Conservation (phyloP, 1,140 invertebrate genomes). For the Ceratoteleas bidentatus region DNA sequence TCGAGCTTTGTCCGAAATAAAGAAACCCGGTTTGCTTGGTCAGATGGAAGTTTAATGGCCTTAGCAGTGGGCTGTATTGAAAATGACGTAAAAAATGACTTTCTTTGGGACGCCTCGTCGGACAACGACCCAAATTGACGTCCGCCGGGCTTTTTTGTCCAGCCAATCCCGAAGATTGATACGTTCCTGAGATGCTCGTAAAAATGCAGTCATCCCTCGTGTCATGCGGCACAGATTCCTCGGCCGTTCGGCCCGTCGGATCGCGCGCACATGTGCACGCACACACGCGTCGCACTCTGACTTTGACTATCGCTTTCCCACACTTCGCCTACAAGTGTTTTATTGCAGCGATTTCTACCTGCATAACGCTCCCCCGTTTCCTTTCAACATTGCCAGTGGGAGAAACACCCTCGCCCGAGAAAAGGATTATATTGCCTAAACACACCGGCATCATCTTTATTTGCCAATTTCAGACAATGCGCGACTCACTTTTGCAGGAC, state of each 20-base stretch:
- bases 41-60: slow-evolving; percentile 28
- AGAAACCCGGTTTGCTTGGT: slow-evolving; percentile 2
- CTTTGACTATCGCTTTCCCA: slow-evolving; percentile 57
- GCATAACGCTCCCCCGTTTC: slow-evolving; percentile 28
- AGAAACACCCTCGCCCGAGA: slow-evolving; percentile 50
- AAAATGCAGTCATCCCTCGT: slow-evolving; percentile 58
- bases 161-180: slow-evolving; percentile 48
- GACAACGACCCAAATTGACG: slow-evolving; percentile 27
- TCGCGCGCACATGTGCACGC: neutral
- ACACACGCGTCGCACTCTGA: slow-evolving; percentile 30
- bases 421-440: slow-evolving; percentile 63
- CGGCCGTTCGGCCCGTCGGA: slow-evolving; percentile 11
- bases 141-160: slow-evolving; percentile 39
- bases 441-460: slow-evolving; percentile 55
- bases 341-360: slow-evolving; percentile 53
- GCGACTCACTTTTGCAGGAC: slow-evolving; percentile 41
- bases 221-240: slow-evolving; percentile 25
- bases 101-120: slow-evolving; percentile 16
- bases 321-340: slow-evolving; percentile 62
- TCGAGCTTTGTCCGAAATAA: neutral
- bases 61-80: slow-evolving; percentile 20
- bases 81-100: slow-evolving; percentile 53
- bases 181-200: slow-evolving; percentile 51
- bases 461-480: slow-evolving; percentile 59
- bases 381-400: slow-evolving; percentile 30